phyloP scores from a whole-genome alignment of 2,113 vertebrate species.

The Tachuris rubrigastra region DNA sequence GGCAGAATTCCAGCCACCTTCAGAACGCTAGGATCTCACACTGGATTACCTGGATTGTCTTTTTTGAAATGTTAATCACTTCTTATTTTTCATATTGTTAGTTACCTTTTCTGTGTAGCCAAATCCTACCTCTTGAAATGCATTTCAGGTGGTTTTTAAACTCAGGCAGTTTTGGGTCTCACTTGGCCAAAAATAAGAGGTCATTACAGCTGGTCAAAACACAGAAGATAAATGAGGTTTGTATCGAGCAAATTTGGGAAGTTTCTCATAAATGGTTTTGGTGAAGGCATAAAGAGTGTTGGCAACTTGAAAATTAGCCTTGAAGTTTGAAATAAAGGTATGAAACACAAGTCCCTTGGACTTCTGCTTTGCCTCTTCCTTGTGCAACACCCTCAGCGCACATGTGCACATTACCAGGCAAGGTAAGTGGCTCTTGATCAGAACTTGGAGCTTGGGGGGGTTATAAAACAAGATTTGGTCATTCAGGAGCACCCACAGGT shows the following conservation, averaged over 20 bases:
- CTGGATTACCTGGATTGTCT: background rate
- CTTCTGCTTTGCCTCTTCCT: background rate
- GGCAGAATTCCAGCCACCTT: background rate
- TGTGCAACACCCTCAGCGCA: background rate
- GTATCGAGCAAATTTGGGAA: background rate
- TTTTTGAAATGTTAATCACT: background rate
- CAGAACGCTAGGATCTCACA: background rate
- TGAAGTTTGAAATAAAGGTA: constrained; percentile 51
- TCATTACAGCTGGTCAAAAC: background rate
- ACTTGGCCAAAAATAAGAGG: background rate
- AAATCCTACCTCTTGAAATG: background rate
- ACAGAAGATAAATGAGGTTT: background rate
- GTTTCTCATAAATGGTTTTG: background rate
- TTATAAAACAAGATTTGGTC: background rate
- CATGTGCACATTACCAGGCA: background rate
- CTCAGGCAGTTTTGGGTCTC: background rate
- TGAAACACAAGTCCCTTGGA: background rate
- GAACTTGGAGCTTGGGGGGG: background rate
- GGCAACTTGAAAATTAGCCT: background rate
- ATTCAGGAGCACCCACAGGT: background rate
- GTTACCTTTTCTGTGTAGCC: background rate
- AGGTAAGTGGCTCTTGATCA: background rate
- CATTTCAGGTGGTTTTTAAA: background rate
- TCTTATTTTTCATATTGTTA: background rate
- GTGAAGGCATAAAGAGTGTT: background rate